Evolutionary conservation across 2,888 invertebrate species (phyloP).

Genomic region (Acrobasis repandana): DNA sequence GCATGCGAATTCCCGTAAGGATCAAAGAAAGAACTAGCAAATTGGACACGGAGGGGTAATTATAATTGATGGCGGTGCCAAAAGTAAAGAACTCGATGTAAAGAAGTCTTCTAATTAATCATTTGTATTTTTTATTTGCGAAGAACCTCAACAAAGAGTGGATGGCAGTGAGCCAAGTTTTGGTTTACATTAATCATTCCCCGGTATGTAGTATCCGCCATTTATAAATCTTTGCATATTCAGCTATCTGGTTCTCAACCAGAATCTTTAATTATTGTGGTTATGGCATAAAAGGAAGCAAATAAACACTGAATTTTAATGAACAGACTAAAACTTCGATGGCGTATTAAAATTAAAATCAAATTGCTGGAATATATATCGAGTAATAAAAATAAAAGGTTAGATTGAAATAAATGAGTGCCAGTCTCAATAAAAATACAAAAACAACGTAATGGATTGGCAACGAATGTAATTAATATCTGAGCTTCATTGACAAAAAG

Average conservation of each 20-base stretch:
- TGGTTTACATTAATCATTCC: slow-evolving; percentile 63
- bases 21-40: background rate
- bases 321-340: background rate
- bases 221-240: slow-evolving; percentile 56
- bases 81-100: slow-evolving; percentile 14
- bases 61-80: slow-evolving; percentile 4
- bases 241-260: slow-evolving; percentile 42
- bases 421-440: slow-evolving; percentile 25
- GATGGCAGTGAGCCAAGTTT: slow-evolving; percentile 65
- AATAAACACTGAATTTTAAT: slow-evolving; percentile 7
- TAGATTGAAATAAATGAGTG: background rate
- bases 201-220: slow-evolving; percentile 53
- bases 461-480: slow-evolving; percentile 14
- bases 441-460: slow-evolving; percentile 23
- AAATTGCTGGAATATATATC: background rate
- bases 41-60: background rate
- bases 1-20: slow-evolving; percentile 5
- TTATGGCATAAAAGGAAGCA: slow-evolving; percentile 4
- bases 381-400: background rate
- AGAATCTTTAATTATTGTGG: slow-evolving; percentile 27
- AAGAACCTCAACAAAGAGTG: slow-evolving; percentile 57
- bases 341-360: slow-evolving; percentile 5
- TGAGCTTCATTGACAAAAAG: slow-evolving; percentile 6
- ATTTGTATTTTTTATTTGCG: slow-evolving; percentile 44
- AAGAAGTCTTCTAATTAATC: slow-evolving; percentile 17